Base-by-base conservation (phyloP, 2,888 invertebrate species). In the Ennomos quercinarius region DNA sequence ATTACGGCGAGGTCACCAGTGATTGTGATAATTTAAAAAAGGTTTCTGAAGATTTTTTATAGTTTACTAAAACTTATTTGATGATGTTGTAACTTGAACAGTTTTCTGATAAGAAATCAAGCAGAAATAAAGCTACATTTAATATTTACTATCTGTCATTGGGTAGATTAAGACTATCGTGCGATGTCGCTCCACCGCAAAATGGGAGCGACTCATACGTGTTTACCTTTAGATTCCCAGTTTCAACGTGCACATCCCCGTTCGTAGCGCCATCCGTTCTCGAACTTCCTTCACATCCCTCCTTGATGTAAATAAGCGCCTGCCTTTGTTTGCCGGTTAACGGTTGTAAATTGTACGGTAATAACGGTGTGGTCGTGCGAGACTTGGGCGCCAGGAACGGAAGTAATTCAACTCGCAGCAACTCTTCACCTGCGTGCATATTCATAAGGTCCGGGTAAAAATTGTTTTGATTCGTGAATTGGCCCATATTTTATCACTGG, bases 291-390 rank as follows among this genome's bases (percentile, higher is more conserved):
- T 68, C 72, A 71, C 69, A 65, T 72, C 71, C 73, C 68, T 73
- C 66, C 61, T 64, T 72, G 75, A 74, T 70, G 80, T 78, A 83
- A 84, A 84, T 81, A 83, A 76, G 71, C 75, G 73, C 66, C 76
- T 74, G 75, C 80, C 81, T 81, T 85, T 83, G 84, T 84, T 81
- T 81, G 79, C 74, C 72, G 77, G 80, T 78, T 81, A 78, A 78
- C 78, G 77, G 80, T 76, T 82, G 84, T 83, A 83, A 84, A 87
- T 87, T 81, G 81, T 77, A 78, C 72, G 80, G 81, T 78, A 85
- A 84, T 85, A 83, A 81, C 77, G 75, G 72, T 73, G 77, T 70
- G 72, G 77, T 68, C 63, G 73, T 69, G 68, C 68, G 67, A 67
- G 69, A 67, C 69, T 63, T 61, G 67, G 64, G 66, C 63, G 68